Conservation (phyloP, 2,888 invertebrate species). For the Parnassius orleans region DNA sequence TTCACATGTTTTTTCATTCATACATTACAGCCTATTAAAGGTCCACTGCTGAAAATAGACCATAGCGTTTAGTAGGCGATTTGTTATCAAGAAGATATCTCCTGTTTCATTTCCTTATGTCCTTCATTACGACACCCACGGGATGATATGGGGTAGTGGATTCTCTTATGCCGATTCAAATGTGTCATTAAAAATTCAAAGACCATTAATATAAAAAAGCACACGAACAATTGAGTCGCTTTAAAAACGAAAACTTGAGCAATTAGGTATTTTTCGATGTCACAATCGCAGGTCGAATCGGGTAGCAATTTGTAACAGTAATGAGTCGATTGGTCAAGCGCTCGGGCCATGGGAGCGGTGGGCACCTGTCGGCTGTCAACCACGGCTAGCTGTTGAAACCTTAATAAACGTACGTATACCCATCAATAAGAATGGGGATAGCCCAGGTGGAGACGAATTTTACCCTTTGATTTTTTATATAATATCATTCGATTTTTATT, state of each 20-base stretch:
- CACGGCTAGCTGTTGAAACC: conserved; percentile 52
- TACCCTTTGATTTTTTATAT: conserved; percentile 4
- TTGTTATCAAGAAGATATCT: too few relatives aligned
- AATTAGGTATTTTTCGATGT: conserved; percentile 50
- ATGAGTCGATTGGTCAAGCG: conserved; percentile 57
- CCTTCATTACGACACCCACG: too few relatives aligned
- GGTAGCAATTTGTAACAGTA: conserved; percentile 63
- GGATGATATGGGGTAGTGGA: too few relatives aligned
- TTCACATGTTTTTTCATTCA: too few relatives aligned
- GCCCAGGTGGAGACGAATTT: conserved; percentile 26
- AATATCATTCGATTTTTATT: conserved; percentile 8
- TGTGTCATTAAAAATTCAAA: too few relatives aligned
- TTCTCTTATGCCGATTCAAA: too few relatives aligned
- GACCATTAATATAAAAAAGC: not conserved
- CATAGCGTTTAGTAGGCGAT: too few relatives aligned
- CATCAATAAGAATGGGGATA: conserved; percentile 33
- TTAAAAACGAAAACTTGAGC: conserved; percentile 37
- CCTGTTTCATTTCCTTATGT: too few relatives aligned
- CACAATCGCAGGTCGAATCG: conserved; percentile 55
- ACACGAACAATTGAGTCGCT: conserved; percentile 3
- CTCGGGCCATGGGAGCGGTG: conserved; percentile 57
- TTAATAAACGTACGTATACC: conserved; percentile 50
- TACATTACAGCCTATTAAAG: too few relatives aligned
- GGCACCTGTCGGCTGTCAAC: conserved; percentile 63
- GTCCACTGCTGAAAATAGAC: too few relatives aligned